Percentiles rank a stretch among this genome's conserved stretches.
phyloP scores from a whole-genome alignment of 1,140 invertebrate species.

The Dryas iulia region DNA sequence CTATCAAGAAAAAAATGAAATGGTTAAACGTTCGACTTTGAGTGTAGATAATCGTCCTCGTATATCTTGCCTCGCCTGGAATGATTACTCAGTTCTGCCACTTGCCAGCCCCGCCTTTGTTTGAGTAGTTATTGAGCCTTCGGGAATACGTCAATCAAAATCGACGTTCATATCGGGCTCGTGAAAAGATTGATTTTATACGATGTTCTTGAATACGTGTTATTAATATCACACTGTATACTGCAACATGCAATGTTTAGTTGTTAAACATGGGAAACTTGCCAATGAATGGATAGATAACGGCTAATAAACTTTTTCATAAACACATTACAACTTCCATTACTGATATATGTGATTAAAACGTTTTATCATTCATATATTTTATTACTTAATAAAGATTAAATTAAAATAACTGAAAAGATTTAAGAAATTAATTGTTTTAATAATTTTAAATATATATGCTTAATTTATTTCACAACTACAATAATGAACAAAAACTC shows the following conservation, averaged over 20 bases:
- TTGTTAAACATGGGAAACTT: not conserved
- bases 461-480: too few relatives aligned
- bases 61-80: slow-evolving; percentile 20
- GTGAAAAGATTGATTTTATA: slow-evolving; percentile 20
- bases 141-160: slow-evolving; percentile 29
- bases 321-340: not conserved
- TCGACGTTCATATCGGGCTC: slow-evolving; percentile 16
- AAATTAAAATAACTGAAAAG: not conserved
- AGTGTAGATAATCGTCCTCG: slow-evolving; percentile 13
- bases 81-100: slow-evolving; percentile 32
- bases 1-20: not conserved
- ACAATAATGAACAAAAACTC: too few relatives aligned
- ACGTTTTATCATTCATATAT: not conserved
- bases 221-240: not conserved
- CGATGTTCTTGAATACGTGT: not conserved
- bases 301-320: not conserved
- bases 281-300: not conserved
- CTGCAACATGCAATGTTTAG: not conserved
- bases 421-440: too few relatives aligned
- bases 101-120: slow-evolving; percentile 24
- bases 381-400: not conserved
- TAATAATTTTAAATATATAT: too few relatives aligned
- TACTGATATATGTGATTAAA: too few relatives aligned
- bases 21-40: not conserved
- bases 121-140: slow-evolving; percentile 28